Percentiles rank a stretch among this genome's conserved stretches.
Evolutionary conservation across 2,888 invertebrate species (phyloP).

Genomic region (Eilema sororculum): DNA sequence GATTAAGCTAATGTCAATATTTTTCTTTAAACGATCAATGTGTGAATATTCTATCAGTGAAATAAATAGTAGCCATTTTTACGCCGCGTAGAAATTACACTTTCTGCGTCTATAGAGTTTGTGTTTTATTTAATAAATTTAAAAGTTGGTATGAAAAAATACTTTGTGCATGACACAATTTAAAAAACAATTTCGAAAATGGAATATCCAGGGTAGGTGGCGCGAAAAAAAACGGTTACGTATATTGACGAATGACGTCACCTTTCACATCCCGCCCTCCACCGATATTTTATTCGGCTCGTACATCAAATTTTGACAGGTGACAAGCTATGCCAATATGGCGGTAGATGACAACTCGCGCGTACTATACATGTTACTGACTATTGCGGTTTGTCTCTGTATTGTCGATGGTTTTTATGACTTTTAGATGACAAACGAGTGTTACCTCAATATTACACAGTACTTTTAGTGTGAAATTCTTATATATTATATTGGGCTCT

Average conservation of each 20-base stretch:
- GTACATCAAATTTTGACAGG: conserved; percentile 64
- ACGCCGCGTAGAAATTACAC: too few relatives aligned
- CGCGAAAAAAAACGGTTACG: conserved; percentile 56
- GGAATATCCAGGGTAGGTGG: conserved; percentile 48
- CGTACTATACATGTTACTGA: conserved; percentile 35
- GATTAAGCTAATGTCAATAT: too few relatives aligned
- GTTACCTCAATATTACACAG: background rate
- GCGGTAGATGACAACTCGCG: conserved; percentile 47
- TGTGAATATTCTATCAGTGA: too few relatives aligned
- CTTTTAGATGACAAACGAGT: conserved; percentile 3
- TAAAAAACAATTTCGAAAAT: conserved; percentile 62
- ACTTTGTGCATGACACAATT: conserved; percentile 29
- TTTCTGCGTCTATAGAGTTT: too few relatives aligned
- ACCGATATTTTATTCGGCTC: conserved; percentile 64
- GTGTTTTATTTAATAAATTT: too few relatives aligned
- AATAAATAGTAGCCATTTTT: too few relatives aligned
- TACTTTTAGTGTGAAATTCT: background rate
- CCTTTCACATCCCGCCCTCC: conserved; percentile 49
- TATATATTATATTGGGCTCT: too few relatives aligned
- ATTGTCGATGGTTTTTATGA: conserved; percentile 14
- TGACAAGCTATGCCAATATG: conserved; percentile 57
- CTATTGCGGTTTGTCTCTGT: conserved; percentile 23
- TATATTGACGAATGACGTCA: conserved; percentile 69
- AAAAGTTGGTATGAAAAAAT: too few relatives aligned
- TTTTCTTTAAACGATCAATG: too few relatives aligned